Evolutionary conservation across 2,888 invertebrate species (phyloP), one percentile per base, ranked within the genome.

Genomic region (Athalia cordata): DNA sequence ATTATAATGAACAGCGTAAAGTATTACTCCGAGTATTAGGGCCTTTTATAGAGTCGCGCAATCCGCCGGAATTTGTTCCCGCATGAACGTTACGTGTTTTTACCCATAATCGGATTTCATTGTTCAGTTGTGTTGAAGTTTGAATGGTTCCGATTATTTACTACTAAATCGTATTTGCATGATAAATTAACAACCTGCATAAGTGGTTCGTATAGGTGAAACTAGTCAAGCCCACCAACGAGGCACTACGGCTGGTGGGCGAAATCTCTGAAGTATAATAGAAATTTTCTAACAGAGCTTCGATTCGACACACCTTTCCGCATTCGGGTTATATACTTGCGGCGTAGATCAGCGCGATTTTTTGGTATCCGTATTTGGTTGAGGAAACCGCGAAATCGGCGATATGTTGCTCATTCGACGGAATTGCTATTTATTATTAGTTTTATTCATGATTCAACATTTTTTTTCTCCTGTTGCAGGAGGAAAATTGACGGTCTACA

Each of bases 211-310:
- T 7, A 49, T 7, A 49, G 68, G 68, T 68, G 68, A 68, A 52
- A 52, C 55, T 43, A 68, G 68, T 68, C 68, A 52, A 29, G 68
- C 55, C 68, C 55, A 55, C 29, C 68, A 7, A 61, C 61, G 11
- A 68, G 68, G 68, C 52, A 50, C 52, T 29, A 68, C 55, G 68
- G 68, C 55, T 68, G 47, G 52, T 68, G 55, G 52, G 52, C n/a
- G 43, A 72, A 47, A 59, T 13, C 45, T n/a, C 13, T 59, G 72
- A 72, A 72, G 45, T 47, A 72, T 59, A 29, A 29, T 29, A 29
- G 29, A 52, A 59, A 72, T 72, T 72, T 59, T 59, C 57, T 57
- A 72, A 72, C 59, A 59, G 59, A 13, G n/a, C 45, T 72, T 72
- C 15, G 47, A 59, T 72, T 72, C 45, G 45, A 59, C 59, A 59